Evolutionary conservation across 2,113 vertebrate genomes (phyloP), one percentile per base, ranked within the genome.

Genomic region (Meriones unguiculatus): DNA sequence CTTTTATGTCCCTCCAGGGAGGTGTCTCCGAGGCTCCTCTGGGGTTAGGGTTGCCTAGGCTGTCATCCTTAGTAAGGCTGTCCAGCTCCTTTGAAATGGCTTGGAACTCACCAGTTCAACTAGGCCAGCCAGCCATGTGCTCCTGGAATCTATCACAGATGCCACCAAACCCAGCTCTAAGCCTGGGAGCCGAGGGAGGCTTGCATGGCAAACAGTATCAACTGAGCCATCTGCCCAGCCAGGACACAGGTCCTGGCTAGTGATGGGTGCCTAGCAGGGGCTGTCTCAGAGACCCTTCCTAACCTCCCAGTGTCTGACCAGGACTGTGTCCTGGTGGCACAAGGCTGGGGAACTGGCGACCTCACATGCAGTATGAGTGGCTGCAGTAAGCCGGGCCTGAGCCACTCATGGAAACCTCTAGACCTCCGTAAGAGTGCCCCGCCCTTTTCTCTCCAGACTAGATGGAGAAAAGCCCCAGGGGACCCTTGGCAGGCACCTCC

Each of bases 381-480:
- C 25, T 46, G 59, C 24, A 41, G 78, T 35, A 28, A 13, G 38
- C 59, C 1, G 7, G 38, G 12, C 25, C 59, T 30, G n/a, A 84
- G 15, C 57, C 38, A 46, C 18, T 30, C 17, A 52, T 12, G 28
- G 41, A 28, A 35, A 41, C 50, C 7, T 35, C 46, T 54, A 25
- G 6, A 67, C 2, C 11, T 57, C 57, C 57, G 5, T 57, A 57
- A 5, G 50, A 50, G 25, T 24, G 38, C 30, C n/a, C 38, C 20
- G 2, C 0, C 13, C 32, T 32, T 41, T 4, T 54, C 46, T 32
- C 24, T 28, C 41, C 10, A 24, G 32, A 28, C 2, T 17, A 64
- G 77, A 4, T 28, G 41, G 84, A 2, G 30, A 50, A 14, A 24
- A 1, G 46, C 6, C 30, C 78, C 12, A 0, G 41, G 24, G 41